Evolutionary conservation across 2,797 vertebrate species (phyloP).

Genomic region (Melanotaenia parkinsoni): DNA sequence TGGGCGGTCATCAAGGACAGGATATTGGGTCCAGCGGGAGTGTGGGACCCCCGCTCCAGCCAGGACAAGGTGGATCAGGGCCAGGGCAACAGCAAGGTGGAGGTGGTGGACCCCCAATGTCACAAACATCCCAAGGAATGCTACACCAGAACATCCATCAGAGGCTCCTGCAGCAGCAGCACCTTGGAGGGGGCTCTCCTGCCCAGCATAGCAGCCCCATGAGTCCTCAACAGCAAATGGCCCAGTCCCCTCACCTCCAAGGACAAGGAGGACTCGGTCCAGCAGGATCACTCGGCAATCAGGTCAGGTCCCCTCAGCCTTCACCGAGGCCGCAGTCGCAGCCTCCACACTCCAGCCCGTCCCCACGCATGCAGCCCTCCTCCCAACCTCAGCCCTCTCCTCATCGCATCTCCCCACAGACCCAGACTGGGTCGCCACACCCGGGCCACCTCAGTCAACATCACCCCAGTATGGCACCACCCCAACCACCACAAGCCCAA

Average conservation of each 20-base stretch:
- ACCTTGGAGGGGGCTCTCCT: constrained; percentile 88
- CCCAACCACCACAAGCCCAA: constrained; percentile 84
- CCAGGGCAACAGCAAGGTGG: constrained; percentile 79
- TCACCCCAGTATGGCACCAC: constrained; percentile 88
- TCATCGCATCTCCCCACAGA: constrained; percentile 83
- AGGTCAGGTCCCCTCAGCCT: constrained; percentile 96
- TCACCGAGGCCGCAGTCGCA: constrained; percentile 96
- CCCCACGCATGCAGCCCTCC: constrained; percentile 96
- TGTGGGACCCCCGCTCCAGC: constrained; percentile 66
- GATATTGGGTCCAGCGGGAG: constrained; percentile 74
- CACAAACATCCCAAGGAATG: constrained; percentile 78
- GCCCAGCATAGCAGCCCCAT: constrained; percentile 93
- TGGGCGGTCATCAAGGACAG: constrained; percentile 84
- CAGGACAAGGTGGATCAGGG: constrained; percentile 76
- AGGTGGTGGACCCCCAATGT: constrained; percentile 74
- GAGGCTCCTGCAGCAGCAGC: constrained; percentile 91
- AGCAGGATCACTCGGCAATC: constrained; percentile 91
- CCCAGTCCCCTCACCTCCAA: constrained; percentile 93
- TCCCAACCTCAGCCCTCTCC: constrained; percentile 87
- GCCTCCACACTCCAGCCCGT: constrained; percentile 93
- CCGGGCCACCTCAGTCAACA: constrained; percentile 86
- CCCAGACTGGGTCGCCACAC: constrained; percentile 91
- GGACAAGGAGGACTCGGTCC: constrained; percentile 87
- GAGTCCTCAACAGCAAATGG: constrained; percentile 90
- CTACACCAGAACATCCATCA: constrained; percentile 91